Base-by-base conservation (phyloP, 2,888 invertebrate genomes). In the Diplazon laetatorius region DNA sequence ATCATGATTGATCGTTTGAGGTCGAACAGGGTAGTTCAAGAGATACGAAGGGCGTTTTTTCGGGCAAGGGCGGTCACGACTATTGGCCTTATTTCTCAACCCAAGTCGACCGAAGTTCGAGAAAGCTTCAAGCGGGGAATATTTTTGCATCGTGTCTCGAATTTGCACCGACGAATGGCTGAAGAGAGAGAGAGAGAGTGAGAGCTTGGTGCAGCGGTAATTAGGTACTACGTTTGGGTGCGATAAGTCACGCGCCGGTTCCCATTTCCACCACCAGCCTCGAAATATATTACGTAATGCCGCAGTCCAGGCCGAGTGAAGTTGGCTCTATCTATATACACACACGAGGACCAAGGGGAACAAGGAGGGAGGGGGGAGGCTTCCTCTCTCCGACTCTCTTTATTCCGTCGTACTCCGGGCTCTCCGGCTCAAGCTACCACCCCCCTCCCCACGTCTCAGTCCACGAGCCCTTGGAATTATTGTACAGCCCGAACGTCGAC, bases 231-330 rank as follows among this genome's bases (percentile, higher is more conserved):
- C 78, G 70, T 65, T 74, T 44, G 69, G 69, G 69, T 69, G 78
- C 73, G 78, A 74, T 78, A 78, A 78, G 78, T 78, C 78, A 78
- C 76, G 76, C 71, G 78, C 78, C 76, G 78, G 70, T n/a, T n/a
- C 60, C 72, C 63, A 62, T 68, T 57, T 63, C 66, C 30, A 65
- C 59, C 50, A 63, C 66, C 55, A 25, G 39, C n/a, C 52, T 66
- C 39, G 66, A 42, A 66, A 66, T 66, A 66, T 66, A 66, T 66
- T 66, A 55, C 55, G 52, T 55, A 30, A 30, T 48, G 16, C 39
- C 50, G 20, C 50, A 37, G 48, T 37, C 5, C 10, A 8, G 55
- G 55, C 30, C 8, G 20, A 50, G 48, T 22, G 14, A 8, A 62
- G 25, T 16, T 66, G 25, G 59, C 59, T 37, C 44, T 57, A 69